Percentiles rank a stretch among this genome's conserved stretches.
phyloP scores from a whole-genome alignment of 1,140 invertebrate genomes.

The Pseudobourletiella spinata region DNA sequence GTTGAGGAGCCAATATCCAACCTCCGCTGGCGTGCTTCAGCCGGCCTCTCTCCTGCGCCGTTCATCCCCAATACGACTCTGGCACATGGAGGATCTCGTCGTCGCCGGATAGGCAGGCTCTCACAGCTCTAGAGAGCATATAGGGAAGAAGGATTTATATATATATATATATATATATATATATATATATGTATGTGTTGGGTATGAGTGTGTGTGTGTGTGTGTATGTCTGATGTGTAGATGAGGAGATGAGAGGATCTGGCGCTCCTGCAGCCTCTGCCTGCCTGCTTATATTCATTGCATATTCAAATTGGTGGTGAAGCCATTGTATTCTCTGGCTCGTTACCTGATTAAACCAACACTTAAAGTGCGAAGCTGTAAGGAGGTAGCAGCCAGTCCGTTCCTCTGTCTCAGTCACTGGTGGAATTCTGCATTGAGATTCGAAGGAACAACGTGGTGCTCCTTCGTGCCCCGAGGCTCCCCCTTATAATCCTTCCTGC shows the following conservation, averaged over 20 bases:
- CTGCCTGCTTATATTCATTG: neutral
- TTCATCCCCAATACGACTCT: neutral
- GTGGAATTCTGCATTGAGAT: neutral
- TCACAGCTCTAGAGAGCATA: too few relatives aligned
- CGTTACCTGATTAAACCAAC: conserved; percentile 19
- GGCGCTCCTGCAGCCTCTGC: neutral
- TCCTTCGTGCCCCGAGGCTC: neutral
- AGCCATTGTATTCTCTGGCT: neutral
- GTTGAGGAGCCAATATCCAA: neutral
- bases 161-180: too few relatives aligned
- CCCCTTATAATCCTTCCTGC: neutral
- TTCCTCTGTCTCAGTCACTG: neutral
- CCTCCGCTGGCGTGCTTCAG: neutral
- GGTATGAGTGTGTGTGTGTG: too few relatives aligned
- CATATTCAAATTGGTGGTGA: neutral
- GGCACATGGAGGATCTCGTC: neutral
- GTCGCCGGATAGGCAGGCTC: too few relatives aligned
- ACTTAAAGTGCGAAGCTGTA: conserved; percentile 9
- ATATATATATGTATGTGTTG: too few relatives aligned
- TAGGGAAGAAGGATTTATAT: too few relatives aligned
- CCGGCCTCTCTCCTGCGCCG: neutral
- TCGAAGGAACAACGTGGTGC: neutral
- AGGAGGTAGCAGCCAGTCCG: neutral
- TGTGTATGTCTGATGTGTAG: neutral
- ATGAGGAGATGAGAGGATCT: neutral